Conservation (phyloP, 2,888 invertebrate species). For the Caenorhabditis japonica region DNA sequence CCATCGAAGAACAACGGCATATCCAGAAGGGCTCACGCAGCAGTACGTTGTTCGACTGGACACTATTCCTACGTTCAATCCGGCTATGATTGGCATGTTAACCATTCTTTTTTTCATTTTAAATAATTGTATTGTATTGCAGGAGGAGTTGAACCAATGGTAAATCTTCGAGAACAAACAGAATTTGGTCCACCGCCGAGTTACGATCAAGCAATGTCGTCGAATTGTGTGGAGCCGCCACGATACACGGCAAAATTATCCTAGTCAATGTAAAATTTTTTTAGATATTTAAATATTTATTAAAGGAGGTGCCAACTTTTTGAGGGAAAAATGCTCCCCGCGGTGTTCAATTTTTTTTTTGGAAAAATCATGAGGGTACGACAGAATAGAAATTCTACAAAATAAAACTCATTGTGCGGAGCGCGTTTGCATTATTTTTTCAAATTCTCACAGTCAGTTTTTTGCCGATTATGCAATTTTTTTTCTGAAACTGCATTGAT, state of each 20-base stretch:
- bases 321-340: too few species aligned
- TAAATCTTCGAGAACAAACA: background rate
- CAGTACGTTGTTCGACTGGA: conserved; percentile 65
- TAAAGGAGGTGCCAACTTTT: too few species aligned
- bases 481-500: too few species aligned
- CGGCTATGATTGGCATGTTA: conserved; percentile 59
- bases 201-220: conserved; percentile 67
- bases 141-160: conserved; percentile 58
- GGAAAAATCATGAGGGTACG: too few species aligned
- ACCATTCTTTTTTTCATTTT: background rate
- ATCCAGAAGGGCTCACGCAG: conserved; percentile 41
- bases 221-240: conserved; percentile 51
- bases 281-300: conserved; percentile 9
- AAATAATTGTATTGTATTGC: background rate
- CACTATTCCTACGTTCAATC: conserved; percentile 68
- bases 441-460: too few species aligned
- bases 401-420: too few species aligned
- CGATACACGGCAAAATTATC: conserved; percentile 41
- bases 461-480: too few species aligned
- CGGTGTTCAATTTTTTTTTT: too few species aligned
- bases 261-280: too few species aligned
- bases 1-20: conserved; percentile 42
- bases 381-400: too few species aligned
- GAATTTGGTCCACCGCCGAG: conserved; percentile 64
- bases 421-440: too few species aligned